These are phyloP conservation scores for Drosophila neotestacea DNA, from an alignment of 2,888 invertebrate species.

Conservation along the genomic window DNA sequence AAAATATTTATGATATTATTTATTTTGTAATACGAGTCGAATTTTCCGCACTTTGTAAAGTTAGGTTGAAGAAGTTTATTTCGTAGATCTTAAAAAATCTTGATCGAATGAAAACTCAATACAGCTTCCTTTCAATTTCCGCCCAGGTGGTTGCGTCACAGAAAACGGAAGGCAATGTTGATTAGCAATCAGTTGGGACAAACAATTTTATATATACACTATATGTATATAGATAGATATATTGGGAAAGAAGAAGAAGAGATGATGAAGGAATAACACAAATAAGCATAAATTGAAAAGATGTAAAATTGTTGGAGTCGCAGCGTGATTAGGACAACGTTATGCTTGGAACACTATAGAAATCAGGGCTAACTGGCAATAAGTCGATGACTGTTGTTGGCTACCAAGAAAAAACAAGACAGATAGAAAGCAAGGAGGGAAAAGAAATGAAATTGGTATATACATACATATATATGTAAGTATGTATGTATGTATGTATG, in stretches of 20 bases:
- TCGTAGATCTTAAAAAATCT: background rate
- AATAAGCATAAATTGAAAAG: constrained; percentile 16
- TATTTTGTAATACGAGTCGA: background rate
- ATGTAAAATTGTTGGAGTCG: constrained; percentile 15
- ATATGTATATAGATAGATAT: background rate
- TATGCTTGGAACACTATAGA: constrained; percentile 18
- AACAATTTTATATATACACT: constrained; percentile 9
- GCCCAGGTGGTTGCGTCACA: constrained; percentile 1
- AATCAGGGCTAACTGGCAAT: constrained; percentile 52
- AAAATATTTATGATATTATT: too few relatives aligned
- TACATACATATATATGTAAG: constrained; percentile 9
- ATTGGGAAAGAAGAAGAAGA: background rate
- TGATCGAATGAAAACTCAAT: background rate
- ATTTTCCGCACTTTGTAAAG: background rate
- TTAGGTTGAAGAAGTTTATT: background rate
- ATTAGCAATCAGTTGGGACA: constrained; percentile 13
- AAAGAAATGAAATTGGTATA: constrained; percentile 21
- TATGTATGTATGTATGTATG: constrained; percentile 3
- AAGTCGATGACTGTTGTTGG: constrained; percentile 37
- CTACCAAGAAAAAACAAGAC: constrained; percentile 21
- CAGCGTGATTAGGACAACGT: constrained; percentile 14
- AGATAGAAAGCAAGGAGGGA: background rate
- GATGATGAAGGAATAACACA: background rate
- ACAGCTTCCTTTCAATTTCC: constrained; percentile 10
- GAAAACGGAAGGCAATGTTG: constrained; percentile 1